phyloP scores from a whole-genome alignment of 92 coral and sea anemone genomes.

The Paragorgia papillata region DNA sequence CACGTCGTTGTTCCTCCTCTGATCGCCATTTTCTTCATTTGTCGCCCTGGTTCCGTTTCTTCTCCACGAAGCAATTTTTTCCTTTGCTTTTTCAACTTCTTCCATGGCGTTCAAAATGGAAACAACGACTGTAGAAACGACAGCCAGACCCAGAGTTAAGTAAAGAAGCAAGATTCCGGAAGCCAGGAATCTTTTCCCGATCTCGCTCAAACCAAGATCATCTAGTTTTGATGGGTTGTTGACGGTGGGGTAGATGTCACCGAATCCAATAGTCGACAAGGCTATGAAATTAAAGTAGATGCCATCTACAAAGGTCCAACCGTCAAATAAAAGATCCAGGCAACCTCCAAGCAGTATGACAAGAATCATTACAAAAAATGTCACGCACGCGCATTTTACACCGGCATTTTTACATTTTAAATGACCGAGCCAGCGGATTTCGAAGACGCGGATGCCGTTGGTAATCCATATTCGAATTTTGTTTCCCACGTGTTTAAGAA shows the following conservation, averaged over 20 bases:
- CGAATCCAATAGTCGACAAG: constrained; percentile 81
- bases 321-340: constrained; percentile 74
- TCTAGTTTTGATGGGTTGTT: constrained; percentile 72
- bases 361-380: constrained; percentile 65
- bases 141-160: constrained; percentile 70
- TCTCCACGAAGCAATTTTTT: not conserved
- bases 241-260: constrained; percentile 85
- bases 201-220: constrained; percentile 67
- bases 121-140: constrained; percentile 71
- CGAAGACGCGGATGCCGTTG: constrained; percentile 44
- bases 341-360: constrained; percentile 74
- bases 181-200: constrained; percentile 73
- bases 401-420: constrained; percentile 47
- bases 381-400: constrained; percentile 67
- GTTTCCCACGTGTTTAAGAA: constrained; percentile 77
- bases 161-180: constrained; percentile 67
- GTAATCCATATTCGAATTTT: constrained; percentile 56
- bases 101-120: constrained; percentile 78
- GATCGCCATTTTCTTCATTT: not conserved
- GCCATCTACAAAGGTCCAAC: constrained; percentile 87
- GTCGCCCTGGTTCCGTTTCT: not conserved
- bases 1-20: not conserved
- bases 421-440: constrained; percentile 29
- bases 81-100: constrained; percentile 41
- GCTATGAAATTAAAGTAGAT: constrained; percentile 84